These are phyloP conservation scores for Ploceus nigricollis DNA, from an alignment of 2,113 vertebrate genomes.

Conservation along the genomic window DNA sequence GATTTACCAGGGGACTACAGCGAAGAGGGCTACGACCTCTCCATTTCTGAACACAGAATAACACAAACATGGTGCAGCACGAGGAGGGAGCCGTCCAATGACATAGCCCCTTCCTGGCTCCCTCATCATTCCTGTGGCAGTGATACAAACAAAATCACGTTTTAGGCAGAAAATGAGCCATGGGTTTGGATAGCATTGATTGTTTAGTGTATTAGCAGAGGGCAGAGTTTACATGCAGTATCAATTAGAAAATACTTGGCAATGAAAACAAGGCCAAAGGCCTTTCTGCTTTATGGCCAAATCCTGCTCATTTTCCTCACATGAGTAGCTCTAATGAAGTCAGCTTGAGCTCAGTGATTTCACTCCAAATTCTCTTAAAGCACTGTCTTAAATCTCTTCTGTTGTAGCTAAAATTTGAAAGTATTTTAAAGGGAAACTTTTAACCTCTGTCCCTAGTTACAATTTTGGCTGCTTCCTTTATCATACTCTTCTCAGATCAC, in stretches of 20 bases:
- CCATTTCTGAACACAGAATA: background rate
- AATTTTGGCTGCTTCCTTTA: background rate
- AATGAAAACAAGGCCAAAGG: conserved; percentile 14
- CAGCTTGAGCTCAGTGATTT: background rate
- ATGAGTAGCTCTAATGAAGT: conserved; percentile 12
- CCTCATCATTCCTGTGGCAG: background rate
- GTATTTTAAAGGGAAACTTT: background rate
- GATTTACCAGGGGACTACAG: background rate
- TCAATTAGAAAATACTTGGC: conserved; percentile 49
- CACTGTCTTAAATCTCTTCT: background rate
- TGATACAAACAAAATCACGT: background rate
- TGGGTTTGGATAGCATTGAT: conserved; percentile 10
- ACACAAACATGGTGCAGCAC: background rate
- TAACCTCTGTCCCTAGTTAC: background rate
- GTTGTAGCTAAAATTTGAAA: background rate
- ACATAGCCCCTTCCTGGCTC: background rate
- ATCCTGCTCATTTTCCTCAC: conserved; percentile 22
- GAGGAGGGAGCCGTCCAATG: background rate
- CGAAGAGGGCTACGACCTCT: background rate
- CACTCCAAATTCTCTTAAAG: background rate
- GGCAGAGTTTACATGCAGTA: conserved; percentile 56
- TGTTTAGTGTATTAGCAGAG: conserved; percentile 18
- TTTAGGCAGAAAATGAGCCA: background rate
- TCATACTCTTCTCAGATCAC: background rate
- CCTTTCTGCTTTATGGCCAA: conserved; percentile 12